Percentiles rank a stretch among this genome's conserved stretches.
These are phyloP conservation scores for Sterrhoptilus dennistouni DNA, from an alignment of 2,113 vertebrate species.

Conservation along the genomic window DNA sequence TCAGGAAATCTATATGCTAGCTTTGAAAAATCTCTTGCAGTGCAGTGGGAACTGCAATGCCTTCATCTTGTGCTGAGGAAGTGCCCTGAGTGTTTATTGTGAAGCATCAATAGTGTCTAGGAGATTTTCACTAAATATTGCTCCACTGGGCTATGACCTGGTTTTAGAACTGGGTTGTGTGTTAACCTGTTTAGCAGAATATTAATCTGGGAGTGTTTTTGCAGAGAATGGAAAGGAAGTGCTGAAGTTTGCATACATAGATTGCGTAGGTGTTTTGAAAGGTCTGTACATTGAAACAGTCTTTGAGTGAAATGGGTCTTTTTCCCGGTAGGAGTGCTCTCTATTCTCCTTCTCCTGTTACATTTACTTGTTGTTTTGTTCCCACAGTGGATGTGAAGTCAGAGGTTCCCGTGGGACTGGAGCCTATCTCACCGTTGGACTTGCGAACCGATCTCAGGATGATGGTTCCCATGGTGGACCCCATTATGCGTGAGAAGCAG, in stretches of 20 bases:
- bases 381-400: conserved; percentile 89
- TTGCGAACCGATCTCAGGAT: conserved; percentile 92
- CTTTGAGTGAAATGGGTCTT: background rate
- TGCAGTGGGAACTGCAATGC: background rate
- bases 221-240: background rate
- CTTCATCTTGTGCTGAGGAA: background rate
- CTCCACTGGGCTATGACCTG: background rate
- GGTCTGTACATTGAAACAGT: background rate
- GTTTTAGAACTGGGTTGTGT: background rate
- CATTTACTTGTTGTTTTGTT: background rate
- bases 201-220: background rate
- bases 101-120: background rate
- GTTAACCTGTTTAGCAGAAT: background rate
- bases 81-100: background rate
- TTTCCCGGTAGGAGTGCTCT: background rate
- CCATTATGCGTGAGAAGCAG: conserved; percentile 89
- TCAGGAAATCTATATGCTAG: background rate
- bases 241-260: background rate
- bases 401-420: conserved; percentile 83
- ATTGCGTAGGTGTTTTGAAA: background rate
- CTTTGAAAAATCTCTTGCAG: background rate
- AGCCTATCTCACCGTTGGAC: conserved; percentile 89
- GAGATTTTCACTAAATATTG: background rate
- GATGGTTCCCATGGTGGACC: conserved; percentile 90
- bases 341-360: background rate